Evolutionary conservation across 1,140 invertebrate genomes (phyloP), one percentile per base, ranked within the genome.

Genomic region (Cherax quadricarinatus): DNA sequence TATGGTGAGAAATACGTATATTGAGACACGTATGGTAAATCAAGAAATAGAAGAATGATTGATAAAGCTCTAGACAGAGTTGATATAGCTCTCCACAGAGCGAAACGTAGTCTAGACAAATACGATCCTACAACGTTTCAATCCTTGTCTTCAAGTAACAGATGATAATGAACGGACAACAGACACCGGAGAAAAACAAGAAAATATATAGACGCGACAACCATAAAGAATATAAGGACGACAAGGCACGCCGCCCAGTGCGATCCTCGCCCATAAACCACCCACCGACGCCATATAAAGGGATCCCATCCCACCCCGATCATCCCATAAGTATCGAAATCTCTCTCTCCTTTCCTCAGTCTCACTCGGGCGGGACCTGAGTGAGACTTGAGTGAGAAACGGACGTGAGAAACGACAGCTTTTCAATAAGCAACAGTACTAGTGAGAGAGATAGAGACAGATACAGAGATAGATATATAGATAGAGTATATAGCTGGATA

Each of bases 361-460:
- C 66, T 7, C 70, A 75, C n/a, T 7, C 24, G 16, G 21, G 30
- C 30, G 30, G 70, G 24, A 75, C 70, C 70, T 75, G 24, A n/a
- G n/a, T n/a, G 30, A 75, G n/a, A 75, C 30, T 75, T 30, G 70
- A 75, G 70, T n/a, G 70, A 75, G n/a, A 75, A 75, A 75, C 24
- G 24, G 24, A 30, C 70, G 24, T 12, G 24, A n/a, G 24, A 30
- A 75, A 75, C 12, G 24, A 75, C 70, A 75, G 30, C 30, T 75
- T 41, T 41, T 18, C 66, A 70, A 6, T 12, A 18, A 5, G 10
- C 66, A 70, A 70, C 21, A 70, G 21, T 18, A 5, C 14, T 70
- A 70, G 14, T 16, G 66, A 21, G 12, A 18, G 5, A 41, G 12
- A 18, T 1, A 41, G 0, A 41, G 30, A 41, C 2, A 41, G 30